Percentiles rank a stretch among this genome's conserved stretches.
phyloP scores from a whole-genome alignment of 2,113 vertebrate genomes.

The Grantiella picta region DNA sequence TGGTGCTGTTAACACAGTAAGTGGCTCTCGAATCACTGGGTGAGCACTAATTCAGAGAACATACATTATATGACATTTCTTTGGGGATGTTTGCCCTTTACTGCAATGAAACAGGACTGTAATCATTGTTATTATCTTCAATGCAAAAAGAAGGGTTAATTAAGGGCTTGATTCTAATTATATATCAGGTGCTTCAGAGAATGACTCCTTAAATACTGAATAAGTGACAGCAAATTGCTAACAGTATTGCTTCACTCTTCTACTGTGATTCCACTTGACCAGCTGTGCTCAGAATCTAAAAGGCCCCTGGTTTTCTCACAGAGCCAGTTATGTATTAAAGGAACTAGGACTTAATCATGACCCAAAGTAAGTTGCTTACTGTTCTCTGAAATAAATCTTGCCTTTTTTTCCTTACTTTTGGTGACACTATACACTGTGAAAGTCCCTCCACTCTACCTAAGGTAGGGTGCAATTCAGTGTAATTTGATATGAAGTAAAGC shows the following conservation, averaged over 20 bases:
- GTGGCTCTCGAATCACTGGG: fast-evolving
- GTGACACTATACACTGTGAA: neutral
- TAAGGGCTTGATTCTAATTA: neutral
- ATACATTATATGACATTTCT: neutral
- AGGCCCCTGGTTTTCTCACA: neutral
- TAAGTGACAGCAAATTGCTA: neutral
- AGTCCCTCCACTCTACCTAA: neutral
- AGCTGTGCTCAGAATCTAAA: neutral
- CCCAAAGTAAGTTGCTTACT: neutral
- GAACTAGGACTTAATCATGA: neutral
- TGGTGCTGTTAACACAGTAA: neutral
- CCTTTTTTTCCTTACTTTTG: neutral
- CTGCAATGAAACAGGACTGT: neutral
- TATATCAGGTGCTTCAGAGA: neutral
- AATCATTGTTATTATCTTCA: neutral
- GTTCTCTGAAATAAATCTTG: neutral
- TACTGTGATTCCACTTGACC: neutral
- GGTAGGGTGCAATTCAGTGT: neutral
- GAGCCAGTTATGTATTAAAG: neutral
- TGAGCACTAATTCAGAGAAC: neutral
- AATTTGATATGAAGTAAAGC: neutral
- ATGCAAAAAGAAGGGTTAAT: neutral
- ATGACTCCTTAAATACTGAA: neutral
- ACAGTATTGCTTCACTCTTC: neutral
- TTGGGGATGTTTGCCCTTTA: neutral